These are phyloP conservation scores for Tiliacea aurago DNA, from an alignment of 2,888 invertebrate genomes.

Conservation along the genomic window DNA sequence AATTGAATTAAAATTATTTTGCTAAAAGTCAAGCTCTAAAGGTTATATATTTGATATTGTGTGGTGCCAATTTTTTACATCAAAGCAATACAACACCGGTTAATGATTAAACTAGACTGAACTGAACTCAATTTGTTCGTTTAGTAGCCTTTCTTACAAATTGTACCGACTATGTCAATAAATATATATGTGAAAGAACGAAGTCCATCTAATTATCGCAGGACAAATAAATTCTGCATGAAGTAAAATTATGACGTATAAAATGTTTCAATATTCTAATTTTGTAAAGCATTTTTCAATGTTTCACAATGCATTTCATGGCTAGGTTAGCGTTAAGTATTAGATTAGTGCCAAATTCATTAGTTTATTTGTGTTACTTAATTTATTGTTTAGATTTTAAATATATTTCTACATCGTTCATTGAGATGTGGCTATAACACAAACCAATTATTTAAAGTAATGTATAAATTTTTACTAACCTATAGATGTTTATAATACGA, in stretches of 20 bases:
- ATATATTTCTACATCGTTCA: slow-evolving; percentile 37
- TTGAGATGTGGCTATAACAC: slow-evolving; percentile 32
- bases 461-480: slow-evolving; percentile 5
- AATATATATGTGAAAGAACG: slow-evolving; percentile 23
- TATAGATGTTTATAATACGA: slow-evolving; percentile 4
- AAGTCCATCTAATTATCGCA: slow-evolving; percentile 19
- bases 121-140: background rate
- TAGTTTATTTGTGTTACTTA: slow-evolving; percentile 84
- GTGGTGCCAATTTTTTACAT: background rate
- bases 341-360: slow-evolving; percentile 88
- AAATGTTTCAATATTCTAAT: slow-evolving; percentile 34
- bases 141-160: background rate
- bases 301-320: slow-evolving; percentile 75
- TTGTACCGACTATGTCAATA: slow-evolving; percentile 4
- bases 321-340: slow-evolving; percentile 74
- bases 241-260: slow-evolving; percentile 22
- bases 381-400: slow-evolving; percentile 81
- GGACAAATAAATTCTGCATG: slow-evolving; percentile 21
- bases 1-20: slow-evolving; percentile 23
- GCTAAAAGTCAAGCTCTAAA: slow-evolving; percentile 19
- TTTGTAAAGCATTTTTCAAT: slow-evolving; percentile 65
- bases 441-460: slow-evolving; percentile 9
- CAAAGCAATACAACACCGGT: background rate
- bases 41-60: background rate
- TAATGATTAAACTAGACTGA: background rate